phyloP scores from a whole-genome alignment of 1,140 invertebrate species.

The Lepidotrigona ventralis region DNA sequence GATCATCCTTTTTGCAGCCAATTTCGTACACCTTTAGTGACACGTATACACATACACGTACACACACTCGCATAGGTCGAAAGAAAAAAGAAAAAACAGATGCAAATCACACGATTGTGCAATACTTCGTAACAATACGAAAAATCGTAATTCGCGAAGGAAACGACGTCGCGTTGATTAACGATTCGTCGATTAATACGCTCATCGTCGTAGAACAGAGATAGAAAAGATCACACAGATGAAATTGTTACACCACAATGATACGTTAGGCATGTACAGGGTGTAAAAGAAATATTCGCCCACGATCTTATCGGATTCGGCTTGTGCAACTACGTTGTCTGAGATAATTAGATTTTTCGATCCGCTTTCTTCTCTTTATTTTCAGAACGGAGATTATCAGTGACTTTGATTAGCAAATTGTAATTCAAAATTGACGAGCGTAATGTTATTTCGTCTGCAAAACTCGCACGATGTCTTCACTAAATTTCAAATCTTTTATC shows the following conservation, averaged over 20 bases:
- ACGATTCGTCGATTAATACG: conserved; percentile 39
- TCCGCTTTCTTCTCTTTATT: background rate
- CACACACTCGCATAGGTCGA: conserved; percentile 1
- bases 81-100: background rate
- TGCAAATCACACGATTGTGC: background rate
- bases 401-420: too few species aligned
- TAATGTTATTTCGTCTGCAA: too few species aligned
- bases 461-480: too few species aligned
- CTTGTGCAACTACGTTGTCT: background rate
- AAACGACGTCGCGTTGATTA: conserved; percentile 46
- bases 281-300: background rate
- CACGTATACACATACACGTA: conserved; percentile 13
- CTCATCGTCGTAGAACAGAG: conserved; percentile 29
- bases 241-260: conserved; percentile 23
- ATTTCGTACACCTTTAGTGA: conserved; percentile 52
- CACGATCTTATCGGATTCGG: background rate
- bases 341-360: background rate
- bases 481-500: too few species aligned
- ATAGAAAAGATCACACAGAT: background rate
- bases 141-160: conserved; percentile 4
- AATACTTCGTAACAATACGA: background rate
- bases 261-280: background rate
- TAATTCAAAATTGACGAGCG: too few species aligned
- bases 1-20: conserved; percentile 61
- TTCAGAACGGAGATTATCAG: background rate